phyloP scores from a whole-genome alignment of 2,888 invertebrate genomes.

The Diadromus collaris region DNA sequence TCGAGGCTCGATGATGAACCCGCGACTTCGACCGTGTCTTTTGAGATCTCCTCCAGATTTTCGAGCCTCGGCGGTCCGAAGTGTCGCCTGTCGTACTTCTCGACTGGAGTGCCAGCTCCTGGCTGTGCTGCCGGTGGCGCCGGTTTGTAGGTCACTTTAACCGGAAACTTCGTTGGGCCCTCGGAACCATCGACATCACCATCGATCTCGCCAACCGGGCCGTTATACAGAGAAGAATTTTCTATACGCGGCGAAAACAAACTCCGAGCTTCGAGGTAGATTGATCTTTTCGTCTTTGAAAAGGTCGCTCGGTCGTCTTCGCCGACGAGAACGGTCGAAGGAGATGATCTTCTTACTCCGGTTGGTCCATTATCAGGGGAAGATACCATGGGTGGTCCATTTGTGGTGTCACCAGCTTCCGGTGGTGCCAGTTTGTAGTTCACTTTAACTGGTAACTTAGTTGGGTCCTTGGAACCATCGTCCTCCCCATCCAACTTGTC shows the following conservation, averaged over 20 bases:
- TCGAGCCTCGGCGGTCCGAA: conserved; percentile 73
- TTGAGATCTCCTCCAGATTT: conserved; percentile 54
- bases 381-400: conserved; percentile 20
- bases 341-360: not conserved
- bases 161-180: conserved; percentile 72
- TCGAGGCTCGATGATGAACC: conserved; percentile 33
- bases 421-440: conserved; percentile 64
- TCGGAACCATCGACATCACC: conserved; percentile 66
- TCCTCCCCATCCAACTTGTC: no score
- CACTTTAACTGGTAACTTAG: no score
- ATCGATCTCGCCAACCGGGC: not conserved
- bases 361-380: not conserved
- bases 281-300: not conserved
- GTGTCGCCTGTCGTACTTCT: conserved; percentile 76
- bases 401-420: conserved; percentile 28
- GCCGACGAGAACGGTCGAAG: not conserved
- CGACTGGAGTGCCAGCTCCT: conserved; percentile 60
- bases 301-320: not conserved
- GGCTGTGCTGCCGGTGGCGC: conserved; percentile 47
- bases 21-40: conserved; percentile 40
- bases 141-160: conserved; percentile 66
- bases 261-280: not conserved
- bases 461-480: no score
- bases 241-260: no score
- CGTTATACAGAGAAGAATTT: conserved; percentile 10